phyloP scores from a whole-genome alignment of 2,113 vertebrate species.

The Jacana jacana region DNA sequence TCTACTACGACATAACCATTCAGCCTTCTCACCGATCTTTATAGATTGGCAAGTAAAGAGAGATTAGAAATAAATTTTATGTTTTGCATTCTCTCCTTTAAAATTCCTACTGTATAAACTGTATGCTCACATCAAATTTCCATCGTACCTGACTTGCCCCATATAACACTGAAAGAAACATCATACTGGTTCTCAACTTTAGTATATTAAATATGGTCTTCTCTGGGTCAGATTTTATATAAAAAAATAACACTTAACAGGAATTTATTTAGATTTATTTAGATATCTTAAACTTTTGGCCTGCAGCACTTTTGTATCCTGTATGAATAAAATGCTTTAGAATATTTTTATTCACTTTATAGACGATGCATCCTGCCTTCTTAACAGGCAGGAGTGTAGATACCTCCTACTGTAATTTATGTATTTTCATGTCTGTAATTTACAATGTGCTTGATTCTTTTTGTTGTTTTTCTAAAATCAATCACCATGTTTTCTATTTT shows the following conservation, averaged over 20 bases:
- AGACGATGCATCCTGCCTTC: background rate
- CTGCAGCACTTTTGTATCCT: background rate
- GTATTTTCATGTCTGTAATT: background rate
- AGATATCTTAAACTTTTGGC: background rate
- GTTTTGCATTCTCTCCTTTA: background rate
- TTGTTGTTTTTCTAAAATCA: slow-evolving; percentile 13
- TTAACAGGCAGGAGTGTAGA: background rate
- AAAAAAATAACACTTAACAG: background rate
- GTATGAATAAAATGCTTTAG: background rate
- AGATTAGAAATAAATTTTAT: background rate
- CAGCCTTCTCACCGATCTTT: background rate
- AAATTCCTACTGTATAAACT: background rate
- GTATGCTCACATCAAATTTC: background rate
- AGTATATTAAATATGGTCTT: background rate
- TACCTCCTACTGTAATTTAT: background rate
- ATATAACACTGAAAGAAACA: background rate
- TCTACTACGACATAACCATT: background rate
- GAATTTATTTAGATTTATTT: background rate
- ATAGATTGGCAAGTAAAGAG: background rate
- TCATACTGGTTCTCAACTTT: background rate
- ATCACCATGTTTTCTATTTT: slow-evolving; percentile 11
- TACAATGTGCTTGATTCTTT: background rate
- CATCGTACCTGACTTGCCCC: background rate
- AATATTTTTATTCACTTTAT: background rate
- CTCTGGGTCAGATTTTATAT: background rate